These are phyloP conservation scores for Caretta caretta DNA, from an alignment of 2,113 vertebrate genomes.

Conservation along the genomic window DNA sequence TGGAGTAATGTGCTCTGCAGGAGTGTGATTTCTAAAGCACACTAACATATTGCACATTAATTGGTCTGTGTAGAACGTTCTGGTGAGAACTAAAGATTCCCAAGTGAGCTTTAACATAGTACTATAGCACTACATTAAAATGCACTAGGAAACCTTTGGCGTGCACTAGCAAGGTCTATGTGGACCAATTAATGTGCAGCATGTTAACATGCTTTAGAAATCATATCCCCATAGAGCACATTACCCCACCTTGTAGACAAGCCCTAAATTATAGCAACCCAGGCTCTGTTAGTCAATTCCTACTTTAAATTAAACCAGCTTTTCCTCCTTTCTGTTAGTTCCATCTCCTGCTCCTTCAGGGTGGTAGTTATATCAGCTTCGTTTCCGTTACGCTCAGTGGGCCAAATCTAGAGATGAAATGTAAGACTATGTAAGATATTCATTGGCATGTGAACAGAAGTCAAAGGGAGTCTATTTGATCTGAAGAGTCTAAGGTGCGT, in stretches of 20 bases:
- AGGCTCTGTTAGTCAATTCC: neutral
- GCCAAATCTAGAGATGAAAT: neutral
- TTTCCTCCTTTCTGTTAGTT: neutral
- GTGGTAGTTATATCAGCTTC: neutral
- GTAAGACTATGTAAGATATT: neutral
- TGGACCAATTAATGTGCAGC: neutral
- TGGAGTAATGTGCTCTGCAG: neutral
- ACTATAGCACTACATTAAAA: neutral
- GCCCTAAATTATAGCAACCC: neutral
- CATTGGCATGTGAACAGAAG: neutral
- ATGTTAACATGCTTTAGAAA: neutral
- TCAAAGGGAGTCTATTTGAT: neutral
- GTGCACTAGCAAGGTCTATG: neutral
- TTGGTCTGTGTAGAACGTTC: neutral
- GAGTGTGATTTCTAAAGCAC: neutral
- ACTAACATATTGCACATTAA: neutral
- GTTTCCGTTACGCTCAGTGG: neutral
- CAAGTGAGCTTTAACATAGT: neutral
- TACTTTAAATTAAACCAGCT: neutral
- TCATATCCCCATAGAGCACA: neutral
- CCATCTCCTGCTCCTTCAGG: neutral
- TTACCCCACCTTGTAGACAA: neutral
- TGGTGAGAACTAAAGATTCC: neutral
- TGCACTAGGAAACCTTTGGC: neutral
- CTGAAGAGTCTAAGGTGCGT: neutral